phyloP scores from a whole-genome alignment of 2,797 vertebrate species.

The Chelmon rostratus region DNA sequence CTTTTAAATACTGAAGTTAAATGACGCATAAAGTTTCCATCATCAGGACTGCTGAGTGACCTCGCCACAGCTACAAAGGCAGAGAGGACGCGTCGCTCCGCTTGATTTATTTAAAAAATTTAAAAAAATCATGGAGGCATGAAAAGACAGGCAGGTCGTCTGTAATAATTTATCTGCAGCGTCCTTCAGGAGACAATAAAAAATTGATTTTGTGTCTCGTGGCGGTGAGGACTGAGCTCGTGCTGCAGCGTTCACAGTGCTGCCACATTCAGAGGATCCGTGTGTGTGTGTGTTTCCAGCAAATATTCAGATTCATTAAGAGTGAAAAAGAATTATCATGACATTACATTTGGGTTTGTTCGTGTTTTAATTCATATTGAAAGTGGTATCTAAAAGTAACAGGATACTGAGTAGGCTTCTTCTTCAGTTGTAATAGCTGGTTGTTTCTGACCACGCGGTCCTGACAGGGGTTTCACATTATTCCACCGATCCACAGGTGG shows the following conservation, averaged over 20 bases:
- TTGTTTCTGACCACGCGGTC: not conserved
- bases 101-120: slow-evolving; percentile 64
- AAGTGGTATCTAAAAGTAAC: not conserved
- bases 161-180: slow-evolving; percentile 63
- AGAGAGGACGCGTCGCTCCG: slow-evolving; percentile 47
- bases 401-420: no score
- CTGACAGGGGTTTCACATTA: not conserved
- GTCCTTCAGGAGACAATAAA: slow-evolving; percentile 68
- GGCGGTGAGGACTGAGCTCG: slow-evolving; percentile 18
- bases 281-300: not conserved
- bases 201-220: slow-evolving; percentile 49
- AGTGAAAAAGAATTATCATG: not conserved
- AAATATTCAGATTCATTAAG: slow-evolving; percentile 6
- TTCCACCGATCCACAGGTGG: not conserved
- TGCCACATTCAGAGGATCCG: not conserved
- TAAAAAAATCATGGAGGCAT: slow-evolving; percentile 68
- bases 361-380: not conserved
- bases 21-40: slow-evolving; percentile 59
- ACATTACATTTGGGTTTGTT: not conserved
- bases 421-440: not conserved
- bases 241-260: slow-evolving; percentile 4
- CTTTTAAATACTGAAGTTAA: slow-evolving; percentile 57
- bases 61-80: slow-evolving; percentile 31
- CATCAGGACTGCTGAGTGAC: slow-evolving; percentile 49
- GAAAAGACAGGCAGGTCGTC: slow-evolving; percentile 69